These are phyloP conservation scores for Lampropteryx suffumata DNA, from an alignment of 2,888 invertebrate genomes.

Conservation along the genomic window DNA sequence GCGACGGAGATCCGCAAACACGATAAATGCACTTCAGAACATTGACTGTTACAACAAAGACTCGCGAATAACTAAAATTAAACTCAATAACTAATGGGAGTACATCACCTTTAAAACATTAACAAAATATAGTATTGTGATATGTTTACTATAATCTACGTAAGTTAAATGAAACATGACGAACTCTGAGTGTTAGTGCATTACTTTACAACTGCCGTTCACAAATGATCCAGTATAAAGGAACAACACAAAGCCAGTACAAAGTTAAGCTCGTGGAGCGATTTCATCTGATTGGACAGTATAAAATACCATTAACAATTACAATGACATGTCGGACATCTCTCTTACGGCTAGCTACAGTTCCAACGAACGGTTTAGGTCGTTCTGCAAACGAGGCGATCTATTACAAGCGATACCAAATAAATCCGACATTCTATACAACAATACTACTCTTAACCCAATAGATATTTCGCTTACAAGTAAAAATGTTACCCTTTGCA, in stretches of 20 bases:
- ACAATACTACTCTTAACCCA: constrained; percentile 43
- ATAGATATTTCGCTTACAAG: constrained; percentile 50
- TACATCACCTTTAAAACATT: constrained; percentile 16
- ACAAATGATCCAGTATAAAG: constrained; percentile 7
- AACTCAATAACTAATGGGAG: not conserved
- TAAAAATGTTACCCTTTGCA: constrained; percentile 55
- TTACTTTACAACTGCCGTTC: constrained; percentile 16
- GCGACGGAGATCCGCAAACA: too few relatives aligned
- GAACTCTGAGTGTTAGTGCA: constrained; percentile 8
- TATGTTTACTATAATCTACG: constrained; percentile 36
- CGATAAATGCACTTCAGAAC: not conserved
- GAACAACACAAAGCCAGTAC: constrained; percentile 23
- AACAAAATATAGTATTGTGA: constrained; percentile 31
- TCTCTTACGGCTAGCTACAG: constrained; percentile 45
- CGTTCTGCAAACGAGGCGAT: constrained; percentile 56
- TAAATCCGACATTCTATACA: constrained; percentile 37
- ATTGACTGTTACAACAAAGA: constrained; percentile 8
- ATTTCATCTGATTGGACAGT: constrained; percentile 34
- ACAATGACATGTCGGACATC: constrained; percentile 40
- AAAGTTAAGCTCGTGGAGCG: constrained; percentile 33
- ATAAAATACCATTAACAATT: constrained; percentile 56
- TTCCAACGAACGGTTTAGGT: constrained; percentile 45
- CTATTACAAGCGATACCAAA: constrained; percentile 57
- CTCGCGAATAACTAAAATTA: constrained; percentile 1
- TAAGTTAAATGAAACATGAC: constrained; percentile 22